Conservation (phyloP, 2,888 invertebrate genomes). For the Heliconius cydno region DNA sequence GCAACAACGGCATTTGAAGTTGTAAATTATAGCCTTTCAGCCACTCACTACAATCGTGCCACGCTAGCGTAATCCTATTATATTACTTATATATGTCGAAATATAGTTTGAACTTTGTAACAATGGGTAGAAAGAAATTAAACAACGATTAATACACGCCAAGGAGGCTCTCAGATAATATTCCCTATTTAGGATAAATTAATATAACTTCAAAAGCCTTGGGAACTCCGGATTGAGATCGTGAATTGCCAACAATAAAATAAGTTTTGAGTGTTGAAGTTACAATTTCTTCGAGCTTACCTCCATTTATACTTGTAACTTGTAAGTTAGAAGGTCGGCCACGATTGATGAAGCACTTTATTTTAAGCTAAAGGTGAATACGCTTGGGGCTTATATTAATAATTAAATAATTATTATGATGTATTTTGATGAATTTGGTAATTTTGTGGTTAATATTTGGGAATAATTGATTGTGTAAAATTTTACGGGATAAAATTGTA, state of each 20-base stretch:
- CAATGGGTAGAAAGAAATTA: slow-evolving; percentile 8
- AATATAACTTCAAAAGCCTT: slow-evolving; percentile 41
- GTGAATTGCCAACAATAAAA: slow-evolving; percentile 48
- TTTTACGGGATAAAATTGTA: too few relatives aligned
- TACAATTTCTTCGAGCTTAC: slow-evolving; percentile 50
- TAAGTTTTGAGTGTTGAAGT: slow-evolving; percentile 49
- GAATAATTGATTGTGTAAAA: background rate
- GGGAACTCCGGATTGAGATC: slow-evolving; percentile 43
- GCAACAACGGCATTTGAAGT: too few relatives aligned
- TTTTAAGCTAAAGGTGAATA: slow-evolving; percentile 48
- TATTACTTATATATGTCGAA: background rate
- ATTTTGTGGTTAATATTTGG: background rate
- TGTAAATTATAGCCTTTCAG: background rate
- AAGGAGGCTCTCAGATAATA: slow-evolving; percentile 27
- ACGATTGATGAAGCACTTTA: slow-evolving; percentile 50
- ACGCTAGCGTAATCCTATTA: background rate
- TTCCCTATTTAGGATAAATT: slow-evolving; percentile 38
- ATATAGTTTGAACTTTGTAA: background rate
- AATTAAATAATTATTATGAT: slow-evolving; percentile 36
- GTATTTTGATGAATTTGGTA: background rate
- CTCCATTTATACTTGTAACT: slow-evolving; percentile 43
- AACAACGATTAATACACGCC: slow-evolving; percentile 17
- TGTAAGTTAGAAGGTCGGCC: slow-evolving; percentile 33
- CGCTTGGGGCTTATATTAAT: slow-evolving; percentile 48
- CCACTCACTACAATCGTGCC: background rate